Evolutionary conservation across 2,888 invertebrate genomes (phyloP).

Genomic region (Augiades crinisus): DNA sequence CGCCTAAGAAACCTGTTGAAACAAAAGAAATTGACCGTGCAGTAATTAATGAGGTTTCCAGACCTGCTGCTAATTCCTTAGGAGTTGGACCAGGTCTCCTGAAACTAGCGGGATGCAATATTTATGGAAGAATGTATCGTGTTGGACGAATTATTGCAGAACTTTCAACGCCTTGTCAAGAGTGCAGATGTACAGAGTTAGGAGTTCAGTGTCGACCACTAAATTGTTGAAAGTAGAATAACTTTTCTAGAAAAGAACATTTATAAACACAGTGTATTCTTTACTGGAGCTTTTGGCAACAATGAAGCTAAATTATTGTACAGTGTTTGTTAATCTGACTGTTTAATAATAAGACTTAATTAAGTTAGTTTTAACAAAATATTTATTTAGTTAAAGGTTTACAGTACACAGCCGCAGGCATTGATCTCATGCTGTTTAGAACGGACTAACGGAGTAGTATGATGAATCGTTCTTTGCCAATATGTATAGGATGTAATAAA

Average conservation of each 20-base stretch:
- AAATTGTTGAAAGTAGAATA: slow-evolving; percentile 63
- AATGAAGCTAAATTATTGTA: slow-evolving; percentile 40
- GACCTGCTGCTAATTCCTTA: slow-evolving; percentile 37
- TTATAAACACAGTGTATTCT: not conserved
- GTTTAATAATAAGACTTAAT: slow-evolving; percentile 18
- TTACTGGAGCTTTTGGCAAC: slow-evolving; percentile 1
- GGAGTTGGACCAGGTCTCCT: slow-evolving; percentile 79
- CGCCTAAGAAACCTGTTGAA: slow-evolving; percentile 36
- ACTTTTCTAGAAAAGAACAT: not conserved
- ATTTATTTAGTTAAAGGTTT: slow-evolving; percentile 17
- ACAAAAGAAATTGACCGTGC: slow-evolving; percentile 30
- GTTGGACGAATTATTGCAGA: slow-evolving; percentile 91
- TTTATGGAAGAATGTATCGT: slow-evolving; percentile 93
- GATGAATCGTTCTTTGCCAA: not conserved
- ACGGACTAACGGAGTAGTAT: not conserved
- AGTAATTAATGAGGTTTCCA: slow-evolving; percentile 34
- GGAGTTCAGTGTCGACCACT: slow-evolving; percentile 91
- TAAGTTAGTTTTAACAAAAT: slow-evolving; percentile 6
- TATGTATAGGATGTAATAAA: not conserved
- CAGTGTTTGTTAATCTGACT: slow-evolving; percentile 36
- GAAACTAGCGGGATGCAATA: slow-evolving; percentile 93
- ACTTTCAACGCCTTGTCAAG: slow-evolving; percentile 89
- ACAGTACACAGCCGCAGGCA: slow-evolving; percentile 38
- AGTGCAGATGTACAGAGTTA: slow-evolving; percentile 92
- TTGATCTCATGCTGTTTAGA: slow-evolving; percentile 53